These are phyloP conservation scores for Heliconius ethilla DNA, from an alignment of 2,888 invertebrate species.

Conservation along the genomic window DNA sequence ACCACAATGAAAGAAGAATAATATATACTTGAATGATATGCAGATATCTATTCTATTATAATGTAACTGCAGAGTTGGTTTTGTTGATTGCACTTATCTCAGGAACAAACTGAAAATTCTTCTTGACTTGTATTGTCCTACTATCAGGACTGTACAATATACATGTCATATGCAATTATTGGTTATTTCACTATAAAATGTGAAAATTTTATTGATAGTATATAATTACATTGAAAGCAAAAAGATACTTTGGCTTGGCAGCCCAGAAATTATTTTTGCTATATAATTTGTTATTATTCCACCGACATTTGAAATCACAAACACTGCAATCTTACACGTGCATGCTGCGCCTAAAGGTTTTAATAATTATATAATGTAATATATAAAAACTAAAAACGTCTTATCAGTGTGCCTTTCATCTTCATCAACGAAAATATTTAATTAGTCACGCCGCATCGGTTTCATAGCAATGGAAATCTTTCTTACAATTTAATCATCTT, in stretches of 20 bases:
- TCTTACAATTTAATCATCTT: constrained; percentile 21
- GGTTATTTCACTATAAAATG: too few relatives aligned
- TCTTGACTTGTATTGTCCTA: too few relatives aligned
- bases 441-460: constrained; percentile 30
- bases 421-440: constrained; percentile 19
- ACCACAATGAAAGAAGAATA: too few relatives aligned
- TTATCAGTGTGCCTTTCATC: constrained; percentile 8
- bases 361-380: background rate
- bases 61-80: too few relatives aligned
- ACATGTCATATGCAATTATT: too few relatives aligned
- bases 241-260: background rate
- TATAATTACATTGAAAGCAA: background rate
- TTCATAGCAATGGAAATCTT: constrained; percentile 25
- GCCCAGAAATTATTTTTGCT: background rate
- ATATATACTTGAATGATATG: too few relatives aligned
- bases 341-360: background rate
- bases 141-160: too few relatives aligned
- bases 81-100: too few relatives aligned
- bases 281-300: background rate
- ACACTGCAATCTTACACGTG: background rate
- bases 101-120: too few relatives aligned
- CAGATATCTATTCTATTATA: too few relatives aligned
- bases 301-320: background rate
- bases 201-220: too few relatives aligned
- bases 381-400: background rate